Evolutionary conservation across 2,113 vertebrate species (phyloP), one percentile per base, ranked within the genome.

Genomic region (Sinocyclocheilus grahami): DNA sequence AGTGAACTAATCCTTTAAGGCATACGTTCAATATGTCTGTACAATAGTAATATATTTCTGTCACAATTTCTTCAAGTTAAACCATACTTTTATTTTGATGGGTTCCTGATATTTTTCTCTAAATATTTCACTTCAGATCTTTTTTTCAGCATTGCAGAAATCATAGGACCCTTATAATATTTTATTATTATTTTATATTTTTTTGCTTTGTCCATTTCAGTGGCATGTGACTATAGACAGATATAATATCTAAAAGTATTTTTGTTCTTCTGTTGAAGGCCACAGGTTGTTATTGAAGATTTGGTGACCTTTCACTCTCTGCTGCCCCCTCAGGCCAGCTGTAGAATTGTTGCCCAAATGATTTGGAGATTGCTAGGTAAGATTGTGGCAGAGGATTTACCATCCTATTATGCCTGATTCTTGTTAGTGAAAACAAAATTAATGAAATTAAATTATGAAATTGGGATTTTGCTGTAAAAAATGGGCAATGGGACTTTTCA

Each of bases 281-380:
- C 22, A 6, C 48, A 42, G 93, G 84, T 80, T 91, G 14, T 83
- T 90, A 1, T 80, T 58, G 13, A 72, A 85, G 72, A 84, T 1
- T 88, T 90, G 51, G 85, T 87, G 0, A 87, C 92, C 24, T 95
- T 96, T 33, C 86, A 71, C 74, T 91, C 91, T 63, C 85, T 95
- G n/a, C 92, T 94, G 60, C 82, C 93, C 12, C 86, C 86, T 20
- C 65, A 85, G 3, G 79, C 88, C 24, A 84, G 89, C 16, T 90
- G 94, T 16, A 81, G 33, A 75, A 60, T 88, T 18, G 92, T 91
- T 0, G 90, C 93, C 53, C 89, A 87, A 8, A 85, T 91, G 62
- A 95, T 95, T 89, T 93, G 90, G 86, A 24, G 86, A 58, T 92
- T 94, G 10, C 85, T 95, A 13, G 94, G 95, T 95, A 83, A 93